These are phyloP conservation scores for Xylota segnis DNA, from an alignment of 2,888 invertebrate species.

Conservation along the genomic window DNA sequence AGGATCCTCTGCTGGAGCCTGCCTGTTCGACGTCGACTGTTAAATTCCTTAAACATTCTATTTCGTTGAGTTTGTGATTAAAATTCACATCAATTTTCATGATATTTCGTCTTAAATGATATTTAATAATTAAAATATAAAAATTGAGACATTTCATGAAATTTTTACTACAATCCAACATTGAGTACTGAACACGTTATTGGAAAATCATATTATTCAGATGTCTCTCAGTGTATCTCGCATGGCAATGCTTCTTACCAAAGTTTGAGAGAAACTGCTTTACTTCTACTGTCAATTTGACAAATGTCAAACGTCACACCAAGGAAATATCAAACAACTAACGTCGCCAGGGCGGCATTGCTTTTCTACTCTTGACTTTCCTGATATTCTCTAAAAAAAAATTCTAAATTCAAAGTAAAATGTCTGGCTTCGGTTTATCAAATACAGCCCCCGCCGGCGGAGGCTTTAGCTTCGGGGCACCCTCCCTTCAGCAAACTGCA, in stretches of 20 bases:
- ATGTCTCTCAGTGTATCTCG: background rate
- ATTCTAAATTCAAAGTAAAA: constrained; percentile 45
- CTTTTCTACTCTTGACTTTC: background rate
- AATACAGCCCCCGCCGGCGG: constrained; percentile 65
- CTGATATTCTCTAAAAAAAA: constrained; percentile 8
- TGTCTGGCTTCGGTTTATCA: constrained; percentile 65
- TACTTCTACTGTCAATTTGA: background rate
- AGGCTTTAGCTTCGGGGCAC: constrained; percentile 78
- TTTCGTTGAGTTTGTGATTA: too few relatives aligned
- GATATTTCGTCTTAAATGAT: too few relatives aligned
- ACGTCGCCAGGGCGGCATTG: constrained; percentile 10
- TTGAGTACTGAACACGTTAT: too few relatives aligned
- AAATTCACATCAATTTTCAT: too few relatives aligned
- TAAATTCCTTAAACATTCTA: too few relatives aligned
- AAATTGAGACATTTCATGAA: too few relatives aligned
- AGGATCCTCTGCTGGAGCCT: too few relatives aligned
- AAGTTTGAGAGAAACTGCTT: constrained; percentile 30
- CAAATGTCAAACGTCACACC: background rate
- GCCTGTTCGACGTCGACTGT: too few relatives aligned
- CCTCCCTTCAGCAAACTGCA: constrained; percentile 52
- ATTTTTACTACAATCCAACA: too few relatives aligned
- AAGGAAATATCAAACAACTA: constrained; percentile 17
- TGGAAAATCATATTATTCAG: too few relatives aligned
- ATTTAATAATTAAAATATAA: too few relatives aligned
- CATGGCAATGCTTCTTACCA: background rate